Conservation (phyloP, 2,888 invertebrate species). For the Hydraecia micacea region DNA sequence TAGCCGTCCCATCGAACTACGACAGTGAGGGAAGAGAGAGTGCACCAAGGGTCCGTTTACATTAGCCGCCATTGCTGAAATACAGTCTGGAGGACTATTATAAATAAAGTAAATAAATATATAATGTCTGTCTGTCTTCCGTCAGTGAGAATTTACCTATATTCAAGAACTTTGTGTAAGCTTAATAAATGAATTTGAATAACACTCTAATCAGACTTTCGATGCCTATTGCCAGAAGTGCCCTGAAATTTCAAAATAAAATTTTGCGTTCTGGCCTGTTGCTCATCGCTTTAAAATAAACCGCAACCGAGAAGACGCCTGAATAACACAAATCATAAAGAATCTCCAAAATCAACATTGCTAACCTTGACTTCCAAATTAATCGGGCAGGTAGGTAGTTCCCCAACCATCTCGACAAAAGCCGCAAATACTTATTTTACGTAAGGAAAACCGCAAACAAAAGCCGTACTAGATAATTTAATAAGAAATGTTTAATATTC, state of each 20-base stretch:
- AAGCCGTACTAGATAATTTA: background rate
- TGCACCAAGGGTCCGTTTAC: background rate
- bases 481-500: background rate
- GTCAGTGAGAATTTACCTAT: background rate
- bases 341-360: background rate
- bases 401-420: background rate
- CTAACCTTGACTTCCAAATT: conserved; percentile 8
- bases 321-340: background rate
- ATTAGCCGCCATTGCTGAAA: no score
- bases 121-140: background rate
- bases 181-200: background rate
- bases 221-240: background rate
- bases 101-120: no score
- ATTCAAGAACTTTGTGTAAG: background rate
- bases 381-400: background rate
- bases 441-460: background rate
- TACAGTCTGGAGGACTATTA: no score
- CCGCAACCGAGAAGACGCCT: no score
- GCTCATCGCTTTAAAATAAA: background rate
- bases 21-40: background rate
- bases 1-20: background rate
- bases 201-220: background rate
- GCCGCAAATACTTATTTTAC: conserved; percentile 1
- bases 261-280: background rate
- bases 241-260: background rate